phyloP scores from a whole-genome alignment of 1,140 invertebrate species.

The Venturia canescens region DNA sequence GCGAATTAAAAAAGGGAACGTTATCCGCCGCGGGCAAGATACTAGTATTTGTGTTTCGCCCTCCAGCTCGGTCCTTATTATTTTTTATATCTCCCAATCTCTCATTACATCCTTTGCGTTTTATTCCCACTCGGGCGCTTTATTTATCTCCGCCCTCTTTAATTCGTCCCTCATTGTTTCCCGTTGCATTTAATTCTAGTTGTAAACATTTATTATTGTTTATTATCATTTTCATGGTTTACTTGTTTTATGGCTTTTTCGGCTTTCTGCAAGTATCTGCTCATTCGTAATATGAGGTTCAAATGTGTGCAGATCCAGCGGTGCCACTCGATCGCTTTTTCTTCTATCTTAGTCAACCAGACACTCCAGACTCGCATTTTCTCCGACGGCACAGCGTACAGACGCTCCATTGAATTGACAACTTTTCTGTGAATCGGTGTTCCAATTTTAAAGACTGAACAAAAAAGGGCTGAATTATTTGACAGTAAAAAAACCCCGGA shows the following conservation, averaged over 20 bases:
- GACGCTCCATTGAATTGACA: conserved; percentile 55
- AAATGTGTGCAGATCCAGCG: conserved; percentile 63
- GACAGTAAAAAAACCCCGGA: too few relatives aligned
- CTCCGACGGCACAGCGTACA: conserved; percentile 60
- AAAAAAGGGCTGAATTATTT: too few relatives aligned
- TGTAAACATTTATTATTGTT: background rate
- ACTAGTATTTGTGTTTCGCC: background rate
- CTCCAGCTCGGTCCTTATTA: background rate
- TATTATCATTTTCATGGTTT: background rate
- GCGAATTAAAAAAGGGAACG: conserved; percentile 22
- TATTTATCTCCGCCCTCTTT: background rate
- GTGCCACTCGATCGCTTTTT: conserved; percentile 62
- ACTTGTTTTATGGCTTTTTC: conserved; percentile 32
- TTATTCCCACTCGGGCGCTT: background rate
- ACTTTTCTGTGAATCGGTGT: conserved; percentile 48
- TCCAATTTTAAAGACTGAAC: too few relatives aligned
- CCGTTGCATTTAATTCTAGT: background rate
- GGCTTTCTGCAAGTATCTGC: conserved; percentile 49
- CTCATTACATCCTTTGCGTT: too few relatives aligned
- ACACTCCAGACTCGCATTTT: conserved; percentile 61
- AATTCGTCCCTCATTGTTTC: background rate
- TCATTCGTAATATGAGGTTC: conserved; percentile 60
- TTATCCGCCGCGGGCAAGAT: background rate
- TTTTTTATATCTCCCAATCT: background rate
- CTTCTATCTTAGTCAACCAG: conserved; percentile 63